These are phyloP conservation scores for Rhinophrynus dorsalis DNA, from an alignment of 2,797 vertebrate genomes.

Conservation along the genomic window DNA sequence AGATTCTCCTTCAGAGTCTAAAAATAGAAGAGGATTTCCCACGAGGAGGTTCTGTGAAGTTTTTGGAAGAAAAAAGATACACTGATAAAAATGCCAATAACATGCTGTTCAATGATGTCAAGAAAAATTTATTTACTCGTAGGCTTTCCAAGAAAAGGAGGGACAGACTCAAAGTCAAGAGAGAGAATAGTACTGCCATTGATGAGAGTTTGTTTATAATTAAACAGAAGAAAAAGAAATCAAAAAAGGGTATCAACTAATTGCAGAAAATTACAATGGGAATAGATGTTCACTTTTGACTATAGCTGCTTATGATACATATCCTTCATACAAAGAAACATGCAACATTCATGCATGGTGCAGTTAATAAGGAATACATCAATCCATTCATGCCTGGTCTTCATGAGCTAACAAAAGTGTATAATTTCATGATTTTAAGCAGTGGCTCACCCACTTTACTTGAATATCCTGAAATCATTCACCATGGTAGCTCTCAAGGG, in stretches of 20 bases:
- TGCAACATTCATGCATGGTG: no score
- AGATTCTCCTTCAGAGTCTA: neutral
- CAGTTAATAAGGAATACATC: no score
- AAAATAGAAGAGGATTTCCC: slow-evolving; percentile 59
- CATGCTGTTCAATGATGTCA: slow-evolving; percentile 19
- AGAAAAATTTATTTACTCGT: slow-evolving; percentile 40
- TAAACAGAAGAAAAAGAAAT: slow-evolving; percentile 68
- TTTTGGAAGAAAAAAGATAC: slow-evolving; percentile 25
- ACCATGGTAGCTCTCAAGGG: no score
- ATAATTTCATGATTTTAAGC: no score
- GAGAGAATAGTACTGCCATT: neutral
- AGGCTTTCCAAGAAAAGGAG: slow-evolving; percentile 48
- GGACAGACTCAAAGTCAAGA: slow-evolving; percentile 44
- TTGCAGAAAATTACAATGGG: no score
- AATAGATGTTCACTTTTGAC: no score
- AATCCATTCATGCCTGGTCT: no score
- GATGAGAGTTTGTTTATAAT: slow-evolving; percentile 67
- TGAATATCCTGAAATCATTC: no score
- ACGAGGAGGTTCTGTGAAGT: slow-evolving; percentile 45
- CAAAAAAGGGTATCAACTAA: slow-evolving; percentile 49
- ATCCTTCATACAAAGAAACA: no score
- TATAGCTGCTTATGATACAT: no score
- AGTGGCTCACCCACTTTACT: no score
- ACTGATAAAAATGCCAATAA: neutral
- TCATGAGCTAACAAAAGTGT: no score